Percentiles rank a stretch among this genome's conserved stretches.
Conservation (phyloP, 2,797 vertebrate genomes). For the Sebastes jordani region DNA sequence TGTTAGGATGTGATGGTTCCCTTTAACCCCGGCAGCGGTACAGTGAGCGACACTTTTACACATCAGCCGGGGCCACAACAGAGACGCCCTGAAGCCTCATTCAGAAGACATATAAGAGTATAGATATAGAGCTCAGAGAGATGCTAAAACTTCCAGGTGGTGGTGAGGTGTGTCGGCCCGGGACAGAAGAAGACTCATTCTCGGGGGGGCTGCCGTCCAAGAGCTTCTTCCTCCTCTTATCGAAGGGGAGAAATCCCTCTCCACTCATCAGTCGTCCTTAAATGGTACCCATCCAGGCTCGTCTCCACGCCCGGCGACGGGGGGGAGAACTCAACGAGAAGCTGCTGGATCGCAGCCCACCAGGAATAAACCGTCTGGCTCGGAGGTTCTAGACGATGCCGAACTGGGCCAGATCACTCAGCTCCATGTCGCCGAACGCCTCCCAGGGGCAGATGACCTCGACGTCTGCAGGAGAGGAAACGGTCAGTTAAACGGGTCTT, state of each 20-base stretch:
- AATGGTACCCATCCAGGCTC: neutral
- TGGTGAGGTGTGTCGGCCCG: neutral
- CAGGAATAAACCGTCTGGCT: slow-evolving; percentile 6
- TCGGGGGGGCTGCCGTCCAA: slow-evolving; percentile 36
- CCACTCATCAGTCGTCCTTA: neutral
- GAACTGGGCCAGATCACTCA: slow-evolving; percentile 71
- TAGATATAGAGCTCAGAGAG: slow-evolving; percentile 7
- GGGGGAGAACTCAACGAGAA: slow-evolving; percentile 8
- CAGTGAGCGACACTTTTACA: slow-evolving; percentile 54
- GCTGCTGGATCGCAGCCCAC: slow-evolving; percentile 38
- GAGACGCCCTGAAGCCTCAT: neutral
- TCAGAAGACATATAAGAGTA: neutral
- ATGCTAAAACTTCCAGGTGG: slow-evolving; percentile 10
- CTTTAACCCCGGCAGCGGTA: slow-evolving; percentile 21
- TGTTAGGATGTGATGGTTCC: neutral
- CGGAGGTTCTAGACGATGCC: slow-evolving; percentile 49
- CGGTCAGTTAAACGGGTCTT: neutral
- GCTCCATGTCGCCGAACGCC: slow-evolving; percentile 70
- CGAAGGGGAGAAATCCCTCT: neutral
- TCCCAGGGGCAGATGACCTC: slow-evolving; percentile 72
- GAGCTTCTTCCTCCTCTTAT: slow-evolving; percentile 19
- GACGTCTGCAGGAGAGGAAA: slow-evolving; percentile 27
- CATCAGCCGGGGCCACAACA: neutral
- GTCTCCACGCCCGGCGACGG: neutral
- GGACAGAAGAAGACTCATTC: neutral